These are phyloP conservation scores for Myotis yumanensis DNA, from an alignment of 2,113 vertebrate genomes.

Conservation along the genomic window DNA sequence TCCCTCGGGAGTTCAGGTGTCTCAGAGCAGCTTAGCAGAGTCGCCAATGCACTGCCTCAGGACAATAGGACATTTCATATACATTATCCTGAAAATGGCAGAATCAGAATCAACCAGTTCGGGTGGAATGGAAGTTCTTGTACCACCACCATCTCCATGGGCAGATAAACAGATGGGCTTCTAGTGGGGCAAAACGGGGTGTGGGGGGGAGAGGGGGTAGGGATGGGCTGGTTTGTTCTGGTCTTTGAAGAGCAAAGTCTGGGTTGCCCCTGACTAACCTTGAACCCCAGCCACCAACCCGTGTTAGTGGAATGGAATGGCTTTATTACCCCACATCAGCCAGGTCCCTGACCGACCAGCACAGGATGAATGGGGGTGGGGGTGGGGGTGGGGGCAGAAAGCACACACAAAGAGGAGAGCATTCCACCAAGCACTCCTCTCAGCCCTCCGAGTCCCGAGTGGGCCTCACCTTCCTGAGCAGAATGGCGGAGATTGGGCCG, in stretches of 20 bases:
- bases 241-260: background rate
- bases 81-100: background rate
- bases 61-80: background rate
- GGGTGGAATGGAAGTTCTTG: background rate
- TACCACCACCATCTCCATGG: background rate
- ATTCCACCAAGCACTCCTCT: background rate
- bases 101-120: background rate
- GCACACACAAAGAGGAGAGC: background rate
- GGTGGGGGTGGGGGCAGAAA: too few species aligned
- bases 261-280: background rate
- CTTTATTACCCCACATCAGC: background rate
- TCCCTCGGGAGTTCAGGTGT: background rate
- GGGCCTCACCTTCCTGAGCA: background rate
- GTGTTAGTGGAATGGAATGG: background rate
- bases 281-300: background rate
- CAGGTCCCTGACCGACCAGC: too few species aligned
- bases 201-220: fast-evolving
- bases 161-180: background rate
- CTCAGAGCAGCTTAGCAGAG: background rate
- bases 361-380: background rate
- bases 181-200: background rate
- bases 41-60: background rate
- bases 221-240: background rate
- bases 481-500: fast-evolving
- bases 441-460: too few species aligned